phyloP scores from a whole-genome alignment of 2,888 invertebrate species.

The Linhomoeus sp. region DNA sequence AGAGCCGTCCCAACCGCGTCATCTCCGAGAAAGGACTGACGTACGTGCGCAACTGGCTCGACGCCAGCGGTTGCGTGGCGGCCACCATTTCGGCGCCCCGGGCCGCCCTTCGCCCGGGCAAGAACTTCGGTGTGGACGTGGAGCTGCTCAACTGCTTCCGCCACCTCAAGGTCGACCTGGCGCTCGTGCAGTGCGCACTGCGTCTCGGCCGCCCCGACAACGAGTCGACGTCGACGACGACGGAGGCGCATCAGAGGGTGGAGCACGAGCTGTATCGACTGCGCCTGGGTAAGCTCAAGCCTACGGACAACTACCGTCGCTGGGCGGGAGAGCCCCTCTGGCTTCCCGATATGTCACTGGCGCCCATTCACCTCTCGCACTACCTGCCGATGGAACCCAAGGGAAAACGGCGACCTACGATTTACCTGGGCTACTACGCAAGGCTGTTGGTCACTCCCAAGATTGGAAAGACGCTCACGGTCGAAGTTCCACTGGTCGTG shows the following conservation, averaged over 20 bases:
- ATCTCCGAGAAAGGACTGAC: neutral
- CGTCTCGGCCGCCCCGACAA: neutral
- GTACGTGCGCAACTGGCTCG: slow-evolving; percentile 8
- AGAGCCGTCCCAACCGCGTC: neutral
- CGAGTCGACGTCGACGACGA: neutral
- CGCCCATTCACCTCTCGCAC: neutral
- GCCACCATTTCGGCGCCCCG: slow-evolving; percentile 2
- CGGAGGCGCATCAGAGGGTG: neutral
- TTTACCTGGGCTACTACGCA: neutral
- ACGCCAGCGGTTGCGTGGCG: slow-evolving; percentile 7
- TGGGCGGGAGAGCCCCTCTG: slow-evolving; percentile 5
- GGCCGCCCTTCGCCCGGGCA: neutral
- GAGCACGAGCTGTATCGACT: neutral
- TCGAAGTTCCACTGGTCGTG: slow-evolving; percentile 2
- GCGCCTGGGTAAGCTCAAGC: neutral
- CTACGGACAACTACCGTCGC: slow-evolving; percentile 1
- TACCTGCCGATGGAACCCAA: neutral
- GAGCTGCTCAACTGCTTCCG: slow-evolving; percentile 9
- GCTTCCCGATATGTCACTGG: slow-evolving; percentile 4
- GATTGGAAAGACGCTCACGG: neutral
- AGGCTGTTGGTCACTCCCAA: neutral
- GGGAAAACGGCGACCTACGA: too few species aligned
- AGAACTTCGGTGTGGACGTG: slow-evolving; percentile 5
- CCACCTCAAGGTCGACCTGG: slow-evolving; percentile 3
- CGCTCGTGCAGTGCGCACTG: slow-evolving; percentile 5